phyloP scores from a whole-genome alignment of 2,888 invertebrate genomes.

The Parnassius mnemosyne region DNA sequence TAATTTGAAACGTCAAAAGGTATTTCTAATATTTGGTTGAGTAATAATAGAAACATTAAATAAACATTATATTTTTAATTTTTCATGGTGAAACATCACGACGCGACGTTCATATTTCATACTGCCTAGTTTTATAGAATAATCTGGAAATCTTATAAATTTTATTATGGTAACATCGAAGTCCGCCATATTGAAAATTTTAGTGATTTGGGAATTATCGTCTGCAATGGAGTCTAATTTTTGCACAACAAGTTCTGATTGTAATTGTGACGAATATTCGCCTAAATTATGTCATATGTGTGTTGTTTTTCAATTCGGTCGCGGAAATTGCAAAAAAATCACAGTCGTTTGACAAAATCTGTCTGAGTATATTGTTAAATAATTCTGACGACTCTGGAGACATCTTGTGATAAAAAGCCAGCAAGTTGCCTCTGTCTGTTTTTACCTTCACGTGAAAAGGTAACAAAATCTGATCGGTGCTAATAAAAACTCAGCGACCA shows the following conservation, averaged over 20 bases:
- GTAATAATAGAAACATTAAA: too few species aligned
- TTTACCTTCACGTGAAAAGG: conserved; percentile 71
- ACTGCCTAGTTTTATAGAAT: conserved; percentile 8
- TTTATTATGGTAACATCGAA: conserved; percentile 42
- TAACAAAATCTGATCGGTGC: conserved; percentile 69
- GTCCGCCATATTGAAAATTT: conserved; percentile 66
- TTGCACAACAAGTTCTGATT: conserved; percentile 73
- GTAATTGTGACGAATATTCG: conserved; percentile 71
- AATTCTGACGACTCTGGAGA: conserved; percentile 75
- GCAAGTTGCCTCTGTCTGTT: conserved; percentile 65
- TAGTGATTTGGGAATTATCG: conserved; percentile 74
- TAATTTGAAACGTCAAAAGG: too few species aligned
- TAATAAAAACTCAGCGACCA: conserved; percentile 64
- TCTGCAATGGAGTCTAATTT: conserved; percentile 80
- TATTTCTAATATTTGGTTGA: too few species aligned
- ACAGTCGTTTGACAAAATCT: conserved; percentile 76
- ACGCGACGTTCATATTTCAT: too few species aligned
- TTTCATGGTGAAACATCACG: too few species aligned
- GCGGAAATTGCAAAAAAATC: conserved; percentile 72
- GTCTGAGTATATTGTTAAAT: conserved; percentile 64
- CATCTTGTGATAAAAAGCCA: conserved; percentile 77
- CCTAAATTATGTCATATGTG: conserved; percentile 78
- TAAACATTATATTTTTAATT: too few species aligned
- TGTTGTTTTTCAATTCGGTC: conserved; percentile 67
- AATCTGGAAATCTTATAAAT: conserved; percentile 22